These are phyloP conservation scores for Sebastiscus tertius DNA, from an alignment of 2,797 vertebrate species.

Conservation along the genomic window DNA sequence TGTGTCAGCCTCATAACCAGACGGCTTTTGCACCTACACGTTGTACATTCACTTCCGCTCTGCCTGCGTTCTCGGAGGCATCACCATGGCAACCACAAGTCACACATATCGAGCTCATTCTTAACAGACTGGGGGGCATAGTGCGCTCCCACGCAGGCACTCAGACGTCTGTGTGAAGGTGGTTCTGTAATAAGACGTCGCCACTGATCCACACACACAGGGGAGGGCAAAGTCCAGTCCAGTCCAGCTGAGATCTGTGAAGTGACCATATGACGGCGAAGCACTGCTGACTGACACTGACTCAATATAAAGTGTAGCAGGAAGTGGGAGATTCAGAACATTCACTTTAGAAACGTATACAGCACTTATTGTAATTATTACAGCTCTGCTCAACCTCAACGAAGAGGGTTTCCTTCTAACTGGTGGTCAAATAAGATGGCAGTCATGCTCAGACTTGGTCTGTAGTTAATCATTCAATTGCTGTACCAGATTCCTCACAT, in stretches of 20 bases:
- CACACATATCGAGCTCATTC: constrained; percentile 59
- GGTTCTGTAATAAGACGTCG: constrained; percentile 38
- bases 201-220: constrained; percentile 39
- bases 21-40: constrained; percentile 42
- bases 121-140: constrained; percentile 34
- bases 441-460: not conserved
- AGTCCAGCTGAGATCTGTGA: constrained; percentile 12
- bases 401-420: not conserved
- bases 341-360: not conserved
- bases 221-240: constrained; percentile 40
- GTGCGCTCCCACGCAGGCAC: constrained; percentile 53
- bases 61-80: constrained; percentile 25
- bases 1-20: constrained; percentile 19
- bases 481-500: constrained; percentile 57
- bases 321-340: not conserved
- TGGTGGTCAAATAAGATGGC: not conserved
- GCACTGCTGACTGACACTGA: not conserved
- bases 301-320: not conserved
- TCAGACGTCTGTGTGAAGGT: constrained; percentile 51
- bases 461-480: constrained; percentile 62
- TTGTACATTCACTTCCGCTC: constrained; percentile 53
- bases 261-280: constrained; percentile 5
- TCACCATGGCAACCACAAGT: constrained; percentile 67
- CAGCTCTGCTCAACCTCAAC: not conserved
- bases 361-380: not conserved